phyloP scores from a whole-genome alignment of 2,797 vertebrate genomes.

The Acanthurus tractus region DNA sequence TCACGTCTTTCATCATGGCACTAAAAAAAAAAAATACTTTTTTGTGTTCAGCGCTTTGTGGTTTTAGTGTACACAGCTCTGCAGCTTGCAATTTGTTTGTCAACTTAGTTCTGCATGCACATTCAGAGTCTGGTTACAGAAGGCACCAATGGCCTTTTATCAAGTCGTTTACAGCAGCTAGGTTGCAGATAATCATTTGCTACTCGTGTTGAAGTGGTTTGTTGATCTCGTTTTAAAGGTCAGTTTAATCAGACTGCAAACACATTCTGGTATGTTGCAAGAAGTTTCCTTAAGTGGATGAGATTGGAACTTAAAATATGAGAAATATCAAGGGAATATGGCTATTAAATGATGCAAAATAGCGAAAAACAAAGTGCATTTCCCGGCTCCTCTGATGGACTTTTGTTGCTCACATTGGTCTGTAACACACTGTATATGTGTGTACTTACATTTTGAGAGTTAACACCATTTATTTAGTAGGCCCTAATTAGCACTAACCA shows the following conservation, averaged over 20 bases:
- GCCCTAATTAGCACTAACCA: neutral
- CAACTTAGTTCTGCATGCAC: conserved; percentile 20
- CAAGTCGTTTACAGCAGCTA: conserved; percentile 8
- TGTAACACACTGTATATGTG: no score
- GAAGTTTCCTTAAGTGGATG: neutral
- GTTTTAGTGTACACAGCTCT: conserved; percentile 27
- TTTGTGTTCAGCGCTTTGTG: conserved; percentile 59
- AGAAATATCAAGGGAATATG: neutral
- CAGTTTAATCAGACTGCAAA: conserved; percentile 26
- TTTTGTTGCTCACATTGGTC: neutral
- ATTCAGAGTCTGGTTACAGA: conserved; percentile 10
- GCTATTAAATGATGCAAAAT: neutral
- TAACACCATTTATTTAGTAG: no score
- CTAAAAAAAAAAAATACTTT: conserved; percentile 65
- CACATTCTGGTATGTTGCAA: neutral
- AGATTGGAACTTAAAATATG: neutral
- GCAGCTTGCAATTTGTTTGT: conserved; percentile 54
- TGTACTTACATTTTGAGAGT: no score
- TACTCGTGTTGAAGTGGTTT: neutral
- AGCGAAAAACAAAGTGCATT: neutral
- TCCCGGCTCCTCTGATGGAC: no score
- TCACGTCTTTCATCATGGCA: conserved; percentile 78
- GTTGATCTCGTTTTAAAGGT: conserved; percentile 15
- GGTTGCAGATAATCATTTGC: conserved; percentile 7
- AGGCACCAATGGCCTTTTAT: conserved; percentile 24